phyloP scores from a whole-genome alignment of 1,140 invertebrate species.

The Thaumetopoea pityocampa region DNA sequence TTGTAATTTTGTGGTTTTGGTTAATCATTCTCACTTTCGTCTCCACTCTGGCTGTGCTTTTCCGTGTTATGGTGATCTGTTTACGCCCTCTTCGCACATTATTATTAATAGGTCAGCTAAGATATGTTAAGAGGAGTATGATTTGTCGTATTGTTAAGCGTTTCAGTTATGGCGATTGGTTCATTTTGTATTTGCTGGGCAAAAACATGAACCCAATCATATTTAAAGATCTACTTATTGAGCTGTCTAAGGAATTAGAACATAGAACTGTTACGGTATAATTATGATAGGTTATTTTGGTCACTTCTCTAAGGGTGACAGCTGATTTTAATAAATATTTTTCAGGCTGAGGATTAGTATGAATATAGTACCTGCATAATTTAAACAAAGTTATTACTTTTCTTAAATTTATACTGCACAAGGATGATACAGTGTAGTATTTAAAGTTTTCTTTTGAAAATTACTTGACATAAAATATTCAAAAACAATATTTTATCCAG shows the following conservation, averaged over 20 bases:
- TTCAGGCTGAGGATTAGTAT: no score
- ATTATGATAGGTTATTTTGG: not conserved
- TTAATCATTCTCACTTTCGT: conserved; percentile 81
- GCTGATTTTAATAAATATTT: no score
- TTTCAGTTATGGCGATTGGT: conserved; percentile 82
- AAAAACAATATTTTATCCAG: no score
- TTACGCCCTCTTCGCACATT: conserved; percentile 70
- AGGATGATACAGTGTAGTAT: no score
- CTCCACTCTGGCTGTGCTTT: conserved; percentile 80
- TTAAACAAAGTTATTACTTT: no score
- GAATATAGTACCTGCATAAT: no score
- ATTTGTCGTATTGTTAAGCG: conserved; percentile 75
- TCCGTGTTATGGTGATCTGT: conserved; percentile 74
- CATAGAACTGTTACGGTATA: conserved; percentile 45
- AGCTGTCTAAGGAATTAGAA: conserved; percentile 61
- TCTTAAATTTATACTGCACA: no score
- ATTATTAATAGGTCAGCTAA: conserved; percentile 76
- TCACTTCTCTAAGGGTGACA: no score
- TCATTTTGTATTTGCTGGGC: conserved; percentile 80
- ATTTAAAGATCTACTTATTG: conserved; percentile 76
- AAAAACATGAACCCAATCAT: conserved; percentile 81
- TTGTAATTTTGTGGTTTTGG: conserved; percentile 89
- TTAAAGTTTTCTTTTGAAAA: no score
- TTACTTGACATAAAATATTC: no score
- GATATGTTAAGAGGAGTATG: conserved; percentile 66